Evolutionary conservation across 1,140 invertebrate species (phyloP), one percentile per base, ranked within the genome.

Genomic region (Wasmannia auropunctata): DNA sequence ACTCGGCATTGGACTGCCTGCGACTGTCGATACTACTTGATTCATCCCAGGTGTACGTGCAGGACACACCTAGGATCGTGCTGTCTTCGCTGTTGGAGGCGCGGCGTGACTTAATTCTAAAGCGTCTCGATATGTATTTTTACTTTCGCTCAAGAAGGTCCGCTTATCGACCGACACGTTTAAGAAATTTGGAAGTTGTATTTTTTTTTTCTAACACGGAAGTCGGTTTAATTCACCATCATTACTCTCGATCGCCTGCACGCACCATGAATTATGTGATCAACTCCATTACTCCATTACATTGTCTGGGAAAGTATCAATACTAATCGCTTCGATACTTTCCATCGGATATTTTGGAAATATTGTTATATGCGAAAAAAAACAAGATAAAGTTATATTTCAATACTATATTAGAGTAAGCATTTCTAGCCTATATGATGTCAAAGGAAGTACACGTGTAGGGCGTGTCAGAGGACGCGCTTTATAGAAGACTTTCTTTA

Each of bases 381-480:
- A 76, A 76, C 16, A 46, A 46, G n/a, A 19, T 1, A 60, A 11
- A 60, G 22, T 19, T 60, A 40, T 25, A 7, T 25, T 56, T 75
- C 37, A 19, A 40, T 58, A 40, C 7, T 58, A 22, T 25, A 7
- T 70, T 70, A 54, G 22, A 8, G 31, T 1, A 34, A 37, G n/a
- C 7, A 6, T 62, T 72, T 72, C 19, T 49, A 54, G 0, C 11
- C 19, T n/a, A n/a, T 11, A 1, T n/a, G 43, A 69, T 40, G n/a
- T 37, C 6, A 56, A 40, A 28, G 31, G 37, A 28, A 37, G n/a
- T 40, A 22, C 34, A 43, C 19, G 34, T 76, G 34, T 2, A 76
- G 74, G 74, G 74, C 74, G 74, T 76, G 74, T 76, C 74, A 76
- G 37, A 54, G 56, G 70, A 22, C 54, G 7, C 7, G 1, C 54